Evolutionary conservation across 2,888 invertebrate species (phyloP).

Genomic region (Oegoconia quadripuncta): DNA sequence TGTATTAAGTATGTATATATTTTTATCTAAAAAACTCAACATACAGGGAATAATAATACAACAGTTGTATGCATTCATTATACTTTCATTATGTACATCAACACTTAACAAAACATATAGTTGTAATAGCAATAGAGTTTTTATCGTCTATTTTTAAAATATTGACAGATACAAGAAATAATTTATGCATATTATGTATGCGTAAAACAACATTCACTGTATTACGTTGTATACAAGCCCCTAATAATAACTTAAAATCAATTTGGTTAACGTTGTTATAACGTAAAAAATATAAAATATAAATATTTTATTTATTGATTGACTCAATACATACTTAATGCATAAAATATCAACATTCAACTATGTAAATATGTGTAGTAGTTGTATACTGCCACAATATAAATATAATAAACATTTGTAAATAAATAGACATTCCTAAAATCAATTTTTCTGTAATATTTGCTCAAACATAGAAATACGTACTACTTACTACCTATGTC

Average conservation of each 20-base stretch:
- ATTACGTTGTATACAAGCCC: too few species aligned
- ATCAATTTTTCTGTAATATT: background rate
- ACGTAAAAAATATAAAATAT: too few species aligned
- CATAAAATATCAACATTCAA: constrained; percentile 1
- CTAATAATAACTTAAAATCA: too few species aligned
- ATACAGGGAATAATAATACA: constrained; percentile 13
- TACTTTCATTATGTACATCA: constrained; percentile 59
- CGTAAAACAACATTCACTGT: too few species aligned
- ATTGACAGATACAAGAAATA: too few species aligned
- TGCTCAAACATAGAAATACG: constrained; percentile 7
- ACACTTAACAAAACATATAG: constrained; percentile 53
- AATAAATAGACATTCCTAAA: constrained; percentile 1
- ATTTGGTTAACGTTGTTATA: too few species aligned
- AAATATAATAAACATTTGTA: constrained; percentile 2
- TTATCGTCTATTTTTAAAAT: too few species aligned
- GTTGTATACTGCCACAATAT: background rate
- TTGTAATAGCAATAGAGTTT: constrained; percentile 31
- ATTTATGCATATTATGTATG: too few species aligned
- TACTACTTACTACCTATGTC: too few species aligned
- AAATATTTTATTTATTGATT: background rate
- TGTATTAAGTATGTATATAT: constrained; percentile 7
- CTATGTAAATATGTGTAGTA: background rate
- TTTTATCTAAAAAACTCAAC: background rate
- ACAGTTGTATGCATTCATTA: constrained; percentile 3
- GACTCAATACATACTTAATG: constrained; percentile 10